Conservation (phyloP, 2,797 vertebrate genomes). For the Psittacula derbiana region DNA sequence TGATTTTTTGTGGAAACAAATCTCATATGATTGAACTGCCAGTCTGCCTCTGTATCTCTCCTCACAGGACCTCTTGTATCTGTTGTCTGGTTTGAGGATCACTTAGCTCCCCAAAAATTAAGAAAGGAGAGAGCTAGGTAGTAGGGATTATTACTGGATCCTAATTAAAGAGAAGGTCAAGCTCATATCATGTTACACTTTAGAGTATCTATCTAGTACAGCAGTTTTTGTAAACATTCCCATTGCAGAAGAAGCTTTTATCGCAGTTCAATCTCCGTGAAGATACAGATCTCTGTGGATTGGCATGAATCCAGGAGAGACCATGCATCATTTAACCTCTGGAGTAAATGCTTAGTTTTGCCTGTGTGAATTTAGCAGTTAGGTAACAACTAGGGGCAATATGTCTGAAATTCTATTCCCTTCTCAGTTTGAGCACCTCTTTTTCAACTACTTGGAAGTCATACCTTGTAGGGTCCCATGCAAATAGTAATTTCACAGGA, state of each 20-base stretch:
- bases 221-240: neutral
- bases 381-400: neutral
- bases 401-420: neutral
- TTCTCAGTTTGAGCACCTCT: neutral
- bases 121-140: neutral
- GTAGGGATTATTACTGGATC: neutral
- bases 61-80: neutral
- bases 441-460: neutral
- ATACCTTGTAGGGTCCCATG: neutral
- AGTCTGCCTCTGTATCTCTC: neutral
- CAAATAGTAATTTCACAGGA: neutral
- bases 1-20: neutral
- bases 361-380: neutral
- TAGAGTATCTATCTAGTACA: neutral
- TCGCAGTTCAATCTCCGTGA: neutral
- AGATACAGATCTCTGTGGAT: neutral
- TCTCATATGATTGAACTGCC: neutral
- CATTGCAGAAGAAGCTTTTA: neutral
- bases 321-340: neutral
- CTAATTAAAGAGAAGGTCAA: neutral
- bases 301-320: neutral
- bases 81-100: neutral
- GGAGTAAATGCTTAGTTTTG: neutral
- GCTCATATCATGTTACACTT: neutral
- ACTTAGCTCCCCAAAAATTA: neutral